Percentiles rank a stretch among this genome's conserved stretches.
These are phyloP conservation scores for Pseudomyrmex sp. DNA, from an alignment of 1,140 invertebrate species.

Conservation along the genomic window DNA sequence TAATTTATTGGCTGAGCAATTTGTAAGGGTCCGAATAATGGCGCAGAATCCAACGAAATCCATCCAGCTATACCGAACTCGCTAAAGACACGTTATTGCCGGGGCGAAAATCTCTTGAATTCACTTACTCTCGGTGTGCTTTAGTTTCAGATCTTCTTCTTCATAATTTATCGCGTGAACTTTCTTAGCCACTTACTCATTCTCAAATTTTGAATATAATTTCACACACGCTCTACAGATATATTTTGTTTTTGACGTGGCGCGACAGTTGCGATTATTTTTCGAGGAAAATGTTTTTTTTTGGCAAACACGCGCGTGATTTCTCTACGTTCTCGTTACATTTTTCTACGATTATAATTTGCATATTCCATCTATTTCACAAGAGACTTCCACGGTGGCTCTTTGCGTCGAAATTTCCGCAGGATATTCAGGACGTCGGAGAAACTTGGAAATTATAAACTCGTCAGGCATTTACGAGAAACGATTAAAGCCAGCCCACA, in stretches of 20 bases:
- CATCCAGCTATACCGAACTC: constrained; percentile 47
- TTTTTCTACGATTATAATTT: constrained; percentile 49
- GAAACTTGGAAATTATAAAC: constrained; percentile 78
- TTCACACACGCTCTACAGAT: too few species aligned
- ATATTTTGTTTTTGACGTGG: not conserved
- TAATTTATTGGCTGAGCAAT: constrained; percentile 81
- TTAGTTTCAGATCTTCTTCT: constrained; percentile 42
- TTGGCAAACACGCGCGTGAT: too few species aligned
- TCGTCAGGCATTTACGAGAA: constrained; percentile 77
- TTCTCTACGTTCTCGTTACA: not conserved
- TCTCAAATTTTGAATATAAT: not conserved
- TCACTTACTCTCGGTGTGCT: constrained; percentile 40
- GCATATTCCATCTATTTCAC: constrained; percentile 20
- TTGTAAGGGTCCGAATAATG: constrained; percentile 77
- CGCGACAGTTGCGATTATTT: not conserved
- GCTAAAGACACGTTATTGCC: constrained; percentile 60
- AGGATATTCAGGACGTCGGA: constrained; percentile 66
- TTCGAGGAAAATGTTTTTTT: not conserved
- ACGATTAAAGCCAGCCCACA: constrained; percentile 74
- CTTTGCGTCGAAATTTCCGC: constrained; percentile 66
- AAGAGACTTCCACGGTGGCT: constrained; percentile 41
- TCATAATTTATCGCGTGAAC: constrained; percentile 38
- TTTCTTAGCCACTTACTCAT: constrained; percentile 2
- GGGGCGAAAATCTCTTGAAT: constrained; percentile 52
- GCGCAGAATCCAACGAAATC: constrained; percentile 61